Evolutionary conservation across 2,888 invertebrate genomes (phyloP), one percentile per base, ranked within the genome.

Genomic region (Muscina levida): DNA sequence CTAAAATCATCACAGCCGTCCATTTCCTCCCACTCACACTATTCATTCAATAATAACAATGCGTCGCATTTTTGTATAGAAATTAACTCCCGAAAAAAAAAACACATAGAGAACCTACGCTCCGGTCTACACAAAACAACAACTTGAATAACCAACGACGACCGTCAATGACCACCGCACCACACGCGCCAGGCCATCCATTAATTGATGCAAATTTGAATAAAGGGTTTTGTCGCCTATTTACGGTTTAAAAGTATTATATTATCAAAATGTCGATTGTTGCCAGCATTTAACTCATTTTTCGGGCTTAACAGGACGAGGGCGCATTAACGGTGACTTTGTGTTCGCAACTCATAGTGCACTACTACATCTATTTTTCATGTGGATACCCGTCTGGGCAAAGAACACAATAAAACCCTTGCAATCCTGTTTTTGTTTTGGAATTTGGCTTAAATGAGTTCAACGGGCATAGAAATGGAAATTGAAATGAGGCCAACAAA

Each of bases 181-280:
- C 31, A 5, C 31, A 31, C 8, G 31, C 31, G 4, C 31, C 31
- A 3, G 8, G 4, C 31, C 31, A 6, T 62, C 62, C 62, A 62
- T 62, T 62, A 62, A 62, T 39, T 62, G 62, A 62, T 62, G 62
- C 42, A 22, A 17, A 62, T 62, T 62, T 62, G 62, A 62, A 62
- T 42, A 42, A 59, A 42, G 62, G 42, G 19, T 62, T 62, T 48
- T 31, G n/a, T 42, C 19, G 62, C 62, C 62, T 42, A 62, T 62
- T 62, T 62, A 22, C 22, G 62, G 22, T 62, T 62, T 62, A 62
- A 42, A 31, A 39, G 62, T 62, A 62, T 62, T 62, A 62, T 22
- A 62, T 42, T 62, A 42, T 62, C 62, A 62, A 62, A 39, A 62
- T 42, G 62, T 42, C 62, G 62, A 62, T 22, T 10, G 17, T 42